Percentiles rank a stretch among this genome's conserved stretches.
Conservation (phyloP, 2,797 vertebrate genomes). For the Fratercula arctica region DNA sequence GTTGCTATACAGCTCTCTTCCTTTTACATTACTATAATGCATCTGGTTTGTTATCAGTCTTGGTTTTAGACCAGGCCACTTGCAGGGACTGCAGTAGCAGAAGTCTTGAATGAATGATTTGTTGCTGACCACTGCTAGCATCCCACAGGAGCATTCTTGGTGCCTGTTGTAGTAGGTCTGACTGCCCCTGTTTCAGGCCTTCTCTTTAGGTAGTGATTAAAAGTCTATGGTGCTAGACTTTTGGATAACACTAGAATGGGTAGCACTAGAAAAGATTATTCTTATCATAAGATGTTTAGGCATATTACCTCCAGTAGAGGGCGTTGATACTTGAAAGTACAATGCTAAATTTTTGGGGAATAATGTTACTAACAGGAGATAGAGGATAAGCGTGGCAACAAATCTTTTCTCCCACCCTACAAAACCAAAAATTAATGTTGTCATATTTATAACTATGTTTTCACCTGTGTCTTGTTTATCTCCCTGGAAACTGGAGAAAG, state of each 20-base stretch:
- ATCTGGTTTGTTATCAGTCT: conserved; percentile 30
- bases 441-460: not conserved
- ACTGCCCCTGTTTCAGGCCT: not conserved
- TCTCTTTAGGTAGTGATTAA: not conserved
- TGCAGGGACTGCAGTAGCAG: not conserved
- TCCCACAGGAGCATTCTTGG: not conserved
- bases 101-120: not conserved
- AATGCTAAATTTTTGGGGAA: not conserved
- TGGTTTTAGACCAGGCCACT: not conserved
- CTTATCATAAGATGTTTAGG: not conserved
- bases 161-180: not conserved
- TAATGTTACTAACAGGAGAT: not conserved
- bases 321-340: not conserved
- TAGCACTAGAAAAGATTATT: not conserved
- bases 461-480: not conserved
- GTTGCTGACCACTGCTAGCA: not conserved
- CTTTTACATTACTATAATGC: not conserved
- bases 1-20: conserved; percentile 36
- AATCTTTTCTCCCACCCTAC: not conserved
- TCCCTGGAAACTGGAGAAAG: not conserved
- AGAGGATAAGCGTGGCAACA: not conserved
- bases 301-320: conserved; percentile 23
- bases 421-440: not conserved
- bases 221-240: not conserved
- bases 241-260: not conserved